phyloP scores from a whole-genome alignment of 2,888 invertebrate species.

The Napeogenes sylphis region DNA sequence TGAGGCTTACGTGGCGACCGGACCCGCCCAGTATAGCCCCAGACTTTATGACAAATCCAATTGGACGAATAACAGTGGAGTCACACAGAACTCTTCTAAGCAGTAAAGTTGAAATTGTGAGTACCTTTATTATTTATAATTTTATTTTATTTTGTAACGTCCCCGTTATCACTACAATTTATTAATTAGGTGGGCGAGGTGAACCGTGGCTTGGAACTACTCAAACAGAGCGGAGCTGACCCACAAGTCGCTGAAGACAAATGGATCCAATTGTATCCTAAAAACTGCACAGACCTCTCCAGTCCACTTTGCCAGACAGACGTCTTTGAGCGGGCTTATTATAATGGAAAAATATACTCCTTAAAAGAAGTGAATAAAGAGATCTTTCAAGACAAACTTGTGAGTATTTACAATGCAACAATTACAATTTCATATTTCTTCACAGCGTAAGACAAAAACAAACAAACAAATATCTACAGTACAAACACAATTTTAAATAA shows the following conservation, averaged over 20 bases:
- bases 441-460: too few relatives aligned
- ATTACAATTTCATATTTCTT: neutral
- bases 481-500: too few relatives aligned
- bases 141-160: neutral
- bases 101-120: slow-evolving; percentile 27
- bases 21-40: slow-evolving; percentile 43
- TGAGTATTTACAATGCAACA: slow-evolving; percentile 18
- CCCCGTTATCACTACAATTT: neutral
- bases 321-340: slow-evolving; percentile 51
- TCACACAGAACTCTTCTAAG: slow-evolving; percentile 43
- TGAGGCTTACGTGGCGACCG: slow-evolving; percentile 65
- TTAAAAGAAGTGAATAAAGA: slow-evolving; percentile 40
- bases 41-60: slow-evolving; percentile 40
- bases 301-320: slow-evolving; percentile 51
- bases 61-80: slow-evolving; percentile 40
- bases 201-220: slow-evolving; percentile 56
- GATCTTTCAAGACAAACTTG: slow-evolving; percentile 33
- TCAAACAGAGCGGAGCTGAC: slow-evolving; percentile 51
- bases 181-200: slow-evolving; percentile 49
- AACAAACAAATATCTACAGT: too few relatives aligned
- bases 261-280: slow-evolving; percentile 56
- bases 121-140: slow-evolving; percentile 8
- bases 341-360: slow-evolving; percentile 39
- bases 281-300: slow-evolving; percentile 51
- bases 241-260: slow-evolving; percentile 47